Percentiles rank a stretch among this genome's conserved stretches.
Evolutionary conservation across 2,797 vertebrate genomes (phyloP).

Genomic region (Adelosebastes latens): DNA sequence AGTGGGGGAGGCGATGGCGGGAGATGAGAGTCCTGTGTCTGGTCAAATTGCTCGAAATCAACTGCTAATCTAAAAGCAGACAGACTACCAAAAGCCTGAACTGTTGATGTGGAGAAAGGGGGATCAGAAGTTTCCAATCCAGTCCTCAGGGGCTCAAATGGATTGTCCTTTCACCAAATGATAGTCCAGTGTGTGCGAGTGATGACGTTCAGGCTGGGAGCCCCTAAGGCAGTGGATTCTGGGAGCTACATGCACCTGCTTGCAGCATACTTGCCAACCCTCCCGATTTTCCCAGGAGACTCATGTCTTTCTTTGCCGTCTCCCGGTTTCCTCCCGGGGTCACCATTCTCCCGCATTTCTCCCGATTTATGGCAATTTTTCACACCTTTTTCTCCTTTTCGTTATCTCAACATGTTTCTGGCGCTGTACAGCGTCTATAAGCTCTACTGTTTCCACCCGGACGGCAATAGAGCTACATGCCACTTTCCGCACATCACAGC

Average conservation of each 20-base stretch:
- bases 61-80: slow-evolving; percentile 16
- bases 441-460: too few relatives aligned
- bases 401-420: too few relatives aligned
- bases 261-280: not conserved
- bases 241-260: slow-evolving; percentile 40
- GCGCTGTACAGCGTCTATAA: too few relatives aligned
- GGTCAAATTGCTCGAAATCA: not conserved
- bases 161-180: not conserved
- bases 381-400: too few relatives aligned
- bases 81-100: not conserved
- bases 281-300: too few relatives aligned
- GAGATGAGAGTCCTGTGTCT: not conserved
- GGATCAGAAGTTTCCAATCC: slow-evolving; percentile 54
- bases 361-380: too few relatives aligned
- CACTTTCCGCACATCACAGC: too few relatives aligned
- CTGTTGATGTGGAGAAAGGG: not conserved
- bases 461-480: too few relatives aligned
- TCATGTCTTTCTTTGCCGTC: rapidly evolving
- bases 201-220: slow-evolving; percentile 16
- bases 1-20: not conserved
- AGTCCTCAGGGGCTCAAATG: slow-evolving; percentile 67
- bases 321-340: too few relatives aligned
- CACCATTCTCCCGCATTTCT: too few relatives aligned
- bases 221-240: slow-evolving; percentile 61
- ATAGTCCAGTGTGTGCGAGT: not conserved